Base-by-base conservation (phyloP, 2,888 invertebrate species). In the Scaptomyza parva region DNA sequence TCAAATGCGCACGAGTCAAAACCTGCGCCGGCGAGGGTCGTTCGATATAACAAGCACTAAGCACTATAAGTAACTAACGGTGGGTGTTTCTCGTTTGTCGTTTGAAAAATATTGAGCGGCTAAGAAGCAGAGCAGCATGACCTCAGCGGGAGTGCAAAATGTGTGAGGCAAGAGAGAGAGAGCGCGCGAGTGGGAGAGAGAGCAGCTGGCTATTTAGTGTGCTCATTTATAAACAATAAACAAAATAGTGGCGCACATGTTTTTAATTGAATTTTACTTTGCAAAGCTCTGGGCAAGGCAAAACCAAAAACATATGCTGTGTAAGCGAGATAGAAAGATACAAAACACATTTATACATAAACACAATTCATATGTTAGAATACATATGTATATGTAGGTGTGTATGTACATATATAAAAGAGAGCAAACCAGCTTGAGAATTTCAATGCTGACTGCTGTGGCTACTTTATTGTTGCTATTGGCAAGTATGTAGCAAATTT, bases 201-300 rank as follows among this genome's bases (percentile, higher is more conserved):
- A 33, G 45, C 24, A 41, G 41, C 35, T 58, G 75, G 43, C 47
- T 61, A 61, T 40, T 55, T 55, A 52, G 48, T 70, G 68, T 81
- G 75, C 81, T 81, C 85, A 86, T 76, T 86, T 86, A 86, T 88
- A 86, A 86, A 86, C 85, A 86, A 88, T 84, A 86, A 82, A 86
- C 85, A 86, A 86, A 83, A 79, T 80, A 85, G 76, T 78, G 72
- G 76, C 78, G 86, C 82, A 82, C 83, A 84, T 84, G 83, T 87
- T 84, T 86, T 87, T 85, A 84, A 87, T 87, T 84, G 87, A 68
- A 70, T 73, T 77, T 78, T 72, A 60, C 53, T 76, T 70, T 67
- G 53, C 47, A 67, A 57, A 66, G 77, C 73, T 76, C 62, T 61
- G 28, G 28, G 43, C 66, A 66, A 63, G 53, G 68, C 65, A 52